phyloP scores from a whole-genome alignment of 2,797 vertebrate species.

The Furcifer pardalis region DNA sequence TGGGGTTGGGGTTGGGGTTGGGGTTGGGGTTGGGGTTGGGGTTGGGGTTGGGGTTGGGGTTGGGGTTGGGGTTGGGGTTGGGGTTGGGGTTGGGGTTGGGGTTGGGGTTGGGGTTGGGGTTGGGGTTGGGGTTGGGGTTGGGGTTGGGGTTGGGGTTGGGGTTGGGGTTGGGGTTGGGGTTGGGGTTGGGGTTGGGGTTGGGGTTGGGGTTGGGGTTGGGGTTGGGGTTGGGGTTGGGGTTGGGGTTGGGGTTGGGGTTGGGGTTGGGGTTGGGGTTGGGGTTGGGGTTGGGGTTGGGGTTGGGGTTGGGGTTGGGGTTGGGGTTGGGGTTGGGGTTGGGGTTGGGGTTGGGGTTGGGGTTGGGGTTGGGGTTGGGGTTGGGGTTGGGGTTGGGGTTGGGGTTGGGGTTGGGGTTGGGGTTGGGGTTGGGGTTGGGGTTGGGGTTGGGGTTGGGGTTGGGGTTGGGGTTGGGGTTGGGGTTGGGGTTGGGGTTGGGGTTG shows the following conservation, averaged over 20 bases:
- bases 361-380: background rate
- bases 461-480: slow-evolving; percentile 9
- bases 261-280: slow-evolving; percentile 6
- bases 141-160: too few relatives aligned
- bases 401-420: background rate
- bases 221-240: background rate
- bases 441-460: background rate
- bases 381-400: slow-evolving; percentile 33
- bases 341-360: slow-evolving; percentile 7
- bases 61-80: too few relatives aligned
- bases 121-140: too few relatives aligned
- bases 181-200: background rate
- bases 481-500: background rate
- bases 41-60: too few relatives aligned
- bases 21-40: too few relatives aligned
- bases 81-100: background rate
- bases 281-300: slow-evolving; percentile 3
- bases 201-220: slow-evolving; percentile 7
- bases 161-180: background rate
- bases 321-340: slow-evolving; percentile 33
- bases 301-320: slow-evolving; percentile 33
- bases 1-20: too few relatives aligned
- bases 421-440: background rate
- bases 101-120: too few relatives aligned
- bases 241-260: background rate